Evolutionary conservation across 2,888 invertebrate genomes (phyloP).

Genomic region (Glaucopsyche alexis): DNA sequence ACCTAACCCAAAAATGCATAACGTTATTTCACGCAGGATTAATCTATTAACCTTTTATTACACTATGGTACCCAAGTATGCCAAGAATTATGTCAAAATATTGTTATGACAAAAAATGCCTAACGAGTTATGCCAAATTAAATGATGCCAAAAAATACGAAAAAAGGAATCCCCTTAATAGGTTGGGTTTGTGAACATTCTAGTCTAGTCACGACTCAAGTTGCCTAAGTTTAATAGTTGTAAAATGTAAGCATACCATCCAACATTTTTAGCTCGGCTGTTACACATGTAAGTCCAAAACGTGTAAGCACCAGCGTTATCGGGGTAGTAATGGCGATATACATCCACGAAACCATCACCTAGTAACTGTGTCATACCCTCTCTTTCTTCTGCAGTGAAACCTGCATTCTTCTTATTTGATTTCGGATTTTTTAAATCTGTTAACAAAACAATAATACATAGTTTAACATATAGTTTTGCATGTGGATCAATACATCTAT

Average conservation of each 20-base stretch:
- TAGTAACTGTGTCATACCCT: slow-evolving; percentile 92
- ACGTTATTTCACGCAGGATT: too few relatives aligned
- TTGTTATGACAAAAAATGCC: too few relatives aligned
- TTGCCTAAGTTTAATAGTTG: neutral
- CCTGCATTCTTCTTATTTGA: slow-evolving; percentile 95
- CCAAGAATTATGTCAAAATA: too few relatives aligned
- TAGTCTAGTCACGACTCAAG: too few relatives aligned
- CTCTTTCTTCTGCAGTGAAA: slow-evolving; percentile 96
- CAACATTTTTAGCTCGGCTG: slow-evolving; percentile 92
- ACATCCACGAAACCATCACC: slow-evolving; percentile 92
- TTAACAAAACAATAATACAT: neutral
- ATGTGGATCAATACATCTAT: neutral
- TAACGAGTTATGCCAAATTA: too few relatives aligned
- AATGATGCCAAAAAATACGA: too few relatives aligned
- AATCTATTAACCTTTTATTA: too few relatives aligned
- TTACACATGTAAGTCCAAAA: slow-evolving; percentile 98
- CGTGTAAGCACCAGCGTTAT: slow-evolving; percentile 89
- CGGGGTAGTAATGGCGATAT: slow-evolving; percentile 92
- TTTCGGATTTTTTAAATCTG: slow-evolving; percentile 96
- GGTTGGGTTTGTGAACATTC: too few relatives aligned
- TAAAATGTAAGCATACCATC: slow-evolving; percentile 85
- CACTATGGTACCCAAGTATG: too few relatives aligned
- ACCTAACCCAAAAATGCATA: too few relatives aligned
- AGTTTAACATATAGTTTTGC: neutral
- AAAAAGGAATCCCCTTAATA: too few relatives aligned